Conservation (phyloP, 2,797 vertebrate genomes). For the Channallabes apus region DNA sequence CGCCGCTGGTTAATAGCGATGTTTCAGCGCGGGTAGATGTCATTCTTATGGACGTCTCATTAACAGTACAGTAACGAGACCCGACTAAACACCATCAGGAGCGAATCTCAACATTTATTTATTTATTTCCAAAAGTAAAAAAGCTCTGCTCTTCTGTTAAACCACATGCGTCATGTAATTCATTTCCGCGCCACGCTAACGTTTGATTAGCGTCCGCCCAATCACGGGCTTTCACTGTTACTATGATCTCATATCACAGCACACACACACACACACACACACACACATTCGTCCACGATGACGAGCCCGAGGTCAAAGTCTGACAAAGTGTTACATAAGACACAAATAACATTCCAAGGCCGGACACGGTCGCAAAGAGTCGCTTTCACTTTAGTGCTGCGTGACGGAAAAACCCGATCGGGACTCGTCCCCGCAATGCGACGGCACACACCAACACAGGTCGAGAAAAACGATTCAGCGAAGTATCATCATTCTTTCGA, state of each 20-base stretch:
- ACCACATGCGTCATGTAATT: background rate
- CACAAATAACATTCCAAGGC: conserved; percentile 4
- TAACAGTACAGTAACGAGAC: background rate
- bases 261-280: background rate
- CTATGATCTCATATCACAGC: background rate
- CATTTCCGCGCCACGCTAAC: background rate
- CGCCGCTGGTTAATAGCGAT: background rate
- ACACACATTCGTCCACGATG: background rate
- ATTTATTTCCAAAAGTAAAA: no score
- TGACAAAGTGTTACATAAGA: background rate
- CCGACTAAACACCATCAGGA: no score
- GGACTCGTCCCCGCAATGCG: background rate
- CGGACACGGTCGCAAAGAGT: background rate
- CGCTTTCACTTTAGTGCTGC: conserved; percentile 8
- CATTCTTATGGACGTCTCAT: background rate
- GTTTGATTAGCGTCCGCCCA: background rate
- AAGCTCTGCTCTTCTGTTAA: background rate
- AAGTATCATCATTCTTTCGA: no score
- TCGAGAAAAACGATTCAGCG: no score
- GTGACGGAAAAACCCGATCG: background rate
- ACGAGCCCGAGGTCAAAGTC: background rate
- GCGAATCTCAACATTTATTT: no score
- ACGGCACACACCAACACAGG: no score
- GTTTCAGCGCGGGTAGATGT: background rate
- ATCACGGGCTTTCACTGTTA: background rate